Evolutionary conservation across 2,113 vertebrate species (phyloP).

Genomic region (Seriola aureovittata): DNA sequence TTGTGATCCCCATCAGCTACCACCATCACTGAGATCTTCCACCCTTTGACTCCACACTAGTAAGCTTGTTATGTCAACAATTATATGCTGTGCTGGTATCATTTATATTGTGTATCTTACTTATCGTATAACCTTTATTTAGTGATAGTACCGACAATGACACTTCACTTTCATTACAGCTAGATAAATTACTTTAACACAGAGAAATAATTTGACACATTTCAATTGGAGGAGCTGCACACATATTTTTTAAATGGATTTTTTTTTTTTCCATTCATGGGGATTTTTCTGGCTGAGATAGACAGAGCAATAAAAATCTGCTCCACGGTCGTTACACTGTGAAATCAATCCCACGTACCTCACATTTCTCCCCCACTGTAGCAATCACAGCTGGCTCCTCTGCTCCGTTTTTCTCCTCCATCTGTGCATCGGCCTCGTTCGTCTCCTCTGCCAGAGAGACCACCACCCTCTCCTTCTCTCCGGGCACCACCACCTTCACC

Average conservation of each 20-base stretch:
- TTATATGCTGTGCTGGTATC: no score
- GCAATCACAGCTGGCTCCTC: slow-evolving; percentile 60
- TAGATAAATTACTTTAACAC: no score
- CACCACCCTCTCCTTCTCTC: slow-evolving; percentile 86
- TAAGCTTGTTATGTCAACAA: no score
- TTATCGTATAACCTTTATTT: no score
- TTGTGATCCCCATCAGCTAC: not conserved
- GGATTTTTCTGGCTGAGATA: not conserved
- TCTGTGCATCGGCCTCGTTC: slow-evolving; percentile 19
- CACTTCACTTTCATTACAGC: no score
- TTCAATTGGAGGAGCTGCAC: not conserved
- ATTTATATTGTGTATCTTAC: no score
- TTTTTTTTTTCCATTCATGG: no score
- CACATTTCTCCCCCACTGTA: slow-evolving; percentile 82
- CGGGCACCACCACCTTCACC: slow-evolving; percentile 87
- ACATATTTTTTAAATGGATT: no score
- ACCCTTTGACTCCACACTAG: not conserved
- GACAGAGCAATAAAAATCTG: not conserved
- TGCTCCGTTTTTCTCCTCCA: slow-evolving; percentile 59
- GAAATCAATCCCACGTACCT: slow-evolving; percentile 76
- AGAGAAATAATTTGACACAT: not conserved
- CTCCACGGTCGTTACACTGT: no score
- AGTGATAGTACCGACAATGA: not conserved
- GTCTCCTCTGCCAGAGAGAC: slow-evolving; percentile 81
- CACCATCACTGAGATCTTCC: not conserved